Evolutionary conservation across 2,888 invertebrate genomes (phyloP).

Genomic region (Plusia festucae): DNA sequence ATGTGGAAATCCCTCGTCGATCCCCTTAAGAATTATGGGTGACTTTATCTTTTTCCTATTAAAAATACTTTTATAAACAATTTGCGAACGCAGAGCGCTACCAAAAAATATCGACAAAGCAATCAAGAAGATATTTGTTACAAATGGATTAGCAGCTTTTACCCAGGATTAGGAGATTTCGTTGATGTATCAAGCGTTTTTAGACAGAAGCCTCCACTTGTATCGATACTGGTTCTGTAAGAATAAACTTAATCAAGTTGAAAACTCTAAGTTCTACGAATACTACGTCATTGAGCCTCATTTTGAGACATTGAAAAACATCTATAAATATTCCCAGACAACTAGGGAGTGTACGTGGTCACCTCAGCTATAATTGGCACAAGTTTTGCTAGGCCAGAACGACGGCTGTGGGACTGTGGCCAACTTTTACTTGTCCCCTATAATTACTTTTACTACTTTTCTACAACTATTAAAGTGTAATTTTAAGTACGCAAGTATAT

Average conservation of each 20-base stretch:
- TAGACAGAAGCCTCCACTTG: background rate
- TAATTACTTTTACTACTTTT: conserved; percentile 84
- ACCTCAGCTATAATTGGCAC: conserved; percentile 79
- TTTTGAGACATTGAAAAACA: background rate
- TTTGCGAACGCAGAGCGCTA: conserved; percentile 34
- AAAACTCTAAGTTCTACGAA: background rate
- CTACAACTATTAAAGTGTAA: conserved; percentile 58
- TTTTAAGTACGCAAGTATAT: conserved; percentile 27
- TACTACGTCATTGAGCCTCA: background rate
- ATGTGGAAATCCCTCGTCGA: conserved; percentile 53
- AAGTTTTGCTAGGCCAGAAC: conserved; percentile 78
- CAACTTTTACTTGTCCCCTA: conserved; percentile 84
- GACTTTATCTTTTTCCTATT: conserved; percentile 48
- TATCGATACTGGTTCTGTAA: background rate
- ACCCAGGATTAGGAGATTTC: conserved; percentile 2
- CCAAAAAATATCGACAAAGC: conserved; percentile 34
- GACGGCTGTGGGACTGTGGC: conserved; percentile 77
- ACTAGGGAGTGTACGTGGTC: conserved; percentile 58
- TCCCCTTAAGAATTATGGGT: conserved; percentile 51
- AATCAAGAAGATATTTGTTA: conserved; percentile 16
- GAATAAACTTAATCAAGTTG: background rate
- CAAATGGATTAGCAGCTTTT: conserved; percentile 16
- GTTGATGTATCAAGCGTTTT: background rate
- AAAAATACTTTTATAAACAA: conserved; percentile 55
- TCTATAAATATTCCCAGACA: background rate